Base-by-base conservation (phyloP, 1,140 invertebrate genomes). In the Platyscapa corneri region DNA sequence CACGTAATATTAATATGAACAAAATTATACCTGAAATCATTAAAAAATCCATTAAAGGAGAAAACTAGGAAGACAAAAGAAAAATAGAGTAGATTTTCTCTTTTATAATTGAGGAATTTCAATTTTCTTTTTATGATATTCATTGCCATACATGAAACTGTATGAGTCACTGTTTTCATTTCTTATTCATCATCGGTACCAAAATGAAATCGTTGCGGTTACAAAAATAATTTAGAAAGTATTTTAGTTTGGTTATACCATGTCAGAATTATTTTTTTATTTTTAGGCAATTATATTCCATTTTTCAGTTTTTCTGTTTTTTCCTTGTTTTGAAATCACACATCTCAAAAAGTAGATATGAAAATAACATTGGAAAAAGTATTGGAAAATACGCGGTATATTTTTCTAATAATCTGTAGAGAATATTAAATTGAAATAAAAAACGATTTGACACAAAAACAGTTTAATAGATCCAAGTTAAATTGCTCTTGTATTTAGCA, bases 391-490 rank as follows among this genome's bases (percentile, higher is more conserved):
- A 3, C 23, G n/a, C 46, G n/a, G n/a, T n/a, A n/a, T n/a, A n/a
- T 46, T 46, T 46, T 75, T 30, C 42, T n/a, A 75, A 75, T 77
- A 34, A 23, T 82, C 49, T 82, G 3, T 10, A 65, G 53, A 64
- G 76, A 60, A 76, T 60, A 39, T 75, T 75, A 76, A 76, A 18
- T 78, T 34, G 0, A 49, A 53, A 12, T 18, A 60, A 72, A 64
- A 0, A 67, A 76, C 46, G 42, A 65, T 30, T 53, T 83, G 46
- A 27, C 42, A 65, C 27, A 81, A 80, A 80, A 85, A 37, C 39
- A 75, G 56, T 85, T 85, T 81, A 85, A 81, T 75, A 20, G 53
- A 75, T 85, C 64, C 77, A 80, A 85, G 30, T 81, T 81, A 81
- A 81, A 85, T 75, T 75, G 70, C 23, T 75, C 65, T 81, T 79